Conservation (phyloP, 2,797 vertebrate species). For the Zalophus californianus region DNA sequence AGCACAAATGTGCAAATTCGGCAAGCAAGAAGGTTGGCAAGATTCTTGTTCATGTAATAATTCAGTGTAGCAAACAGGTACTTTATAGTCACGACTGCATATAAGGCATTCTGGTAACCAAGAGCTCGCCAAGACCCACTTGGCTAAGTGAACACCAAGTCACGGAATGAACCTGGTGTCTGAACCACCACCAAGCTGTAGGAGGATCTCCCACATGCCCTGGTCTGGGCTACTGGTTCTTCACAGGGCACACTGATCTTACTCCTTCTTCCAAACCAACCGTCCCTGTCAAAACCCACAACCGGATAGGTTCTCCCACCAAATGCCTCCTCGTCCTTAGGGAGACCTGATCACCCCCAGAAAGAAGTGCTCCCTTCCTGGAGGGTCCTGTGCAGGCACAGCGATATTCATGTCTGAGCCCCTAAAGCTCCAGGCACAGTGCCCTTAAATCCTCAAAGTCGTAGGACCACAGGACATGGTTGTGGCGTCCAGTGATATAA, state of each 20-base stretch:
- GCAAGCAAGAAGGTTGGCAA: neutral
- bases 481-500: rapidly evolving
- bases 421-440: neutral
- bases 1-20: neutral
- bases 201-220: rapidly evolving
- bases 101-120: rapidly evolving
- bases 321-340: rapidly evolving
- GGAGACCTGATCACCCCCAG: rapidly evolving
- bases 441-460: neutral
- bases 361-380: neutral
- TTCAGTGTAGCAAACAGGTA: too few species aligned
- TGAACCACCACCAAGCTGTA: rapidly evolving
- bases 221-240: rapidly evolving
- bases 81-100: too few species aligned
- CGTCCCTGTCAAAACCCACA: neutral
- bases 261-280: rapidly evolving
- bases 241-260: rapidly evolving
- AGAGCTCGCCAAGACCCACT: neutral
- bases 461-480: rapidly evolving
- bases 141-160: neutral
- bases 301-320: rapidly evolving
- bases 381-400: too few species aligned
- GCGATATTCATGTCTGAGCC: rapidly evolving
- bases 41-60: neutral
- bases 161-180: rapidly evolving